These are phyloP conservation scores for Pelodiscus sinensis DNA, from an alignment of 2,113 vertebrate genomes.

Conservation along the genomic window DNA sequence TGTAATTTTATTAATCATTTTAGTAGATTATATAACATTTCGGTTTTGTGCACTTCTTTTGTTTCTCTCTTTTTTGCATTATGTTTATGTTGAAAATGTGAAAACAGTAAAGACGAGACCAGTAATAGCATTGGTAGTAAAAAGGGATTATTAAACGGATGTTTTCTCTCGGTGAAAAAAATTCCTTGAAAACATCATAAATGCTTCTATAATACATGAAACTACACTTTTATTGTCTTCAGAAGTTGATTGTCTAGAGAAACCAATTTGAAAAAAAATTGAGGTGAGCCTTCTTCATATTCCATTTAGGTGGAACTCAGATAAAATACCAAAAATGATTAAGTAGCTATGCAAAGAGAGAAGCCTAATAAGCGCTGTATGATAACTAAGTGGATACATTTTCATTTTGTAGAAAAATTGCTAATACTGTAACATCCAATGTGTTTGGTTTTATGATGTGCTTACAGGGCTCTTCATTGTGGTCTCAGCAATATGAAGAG, in stretches of 20 bases:
- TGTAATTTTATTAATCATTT: conserved; percentile 84
- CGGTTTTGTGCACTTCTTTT: conserved; percentile 70
- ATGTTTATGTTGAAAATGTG: conserved; percentile 78
- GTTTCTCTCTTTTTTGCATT: conserved; percentile 58
- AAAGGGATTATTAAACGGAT: conserved; percentile 85
- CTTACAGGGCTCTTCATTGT: conserved; percentile 72
- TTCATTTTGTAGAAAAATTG: conserved; percentile 75
- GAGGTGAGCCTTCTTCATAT: conserved; percentile 55
- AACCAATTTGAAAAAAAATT: conserved; percentile 67
- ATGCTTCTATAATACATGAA: conserved; percentile 81
- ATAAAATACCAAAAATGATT: conserved; percentile 52
- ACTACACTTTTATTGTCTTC: conserved; percentile 77
- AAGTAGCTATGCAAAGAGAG: not conserved
- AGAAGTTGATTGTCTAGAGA: conserved; percentile 78
- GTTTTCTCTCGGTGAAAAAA: conserved; percentile 84
- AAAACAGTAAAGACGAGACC: conserved; percentile 80
- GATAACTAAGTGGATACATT: conserved; percentile 64
- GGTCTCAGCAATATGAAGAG: conserved; percentile 69
- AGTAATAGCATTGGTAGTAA: conserved; percentile 81
- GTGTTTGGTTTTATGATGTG: conserved; percentile 72
- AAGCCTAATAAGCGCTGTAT: conserved; percentile 54
- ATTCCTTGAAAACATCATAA: conserved; percentile 80
- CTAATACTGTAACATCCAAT: conserved; percentile 66
- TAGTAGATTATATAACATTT: conserved; percentile 79
- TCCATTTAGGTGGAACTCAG: conserved; percentile 61